phyloP scores from a whole-genome alignment of 1,140 invertebrate genomes.

The Lepidurus arcticus region DNA sequence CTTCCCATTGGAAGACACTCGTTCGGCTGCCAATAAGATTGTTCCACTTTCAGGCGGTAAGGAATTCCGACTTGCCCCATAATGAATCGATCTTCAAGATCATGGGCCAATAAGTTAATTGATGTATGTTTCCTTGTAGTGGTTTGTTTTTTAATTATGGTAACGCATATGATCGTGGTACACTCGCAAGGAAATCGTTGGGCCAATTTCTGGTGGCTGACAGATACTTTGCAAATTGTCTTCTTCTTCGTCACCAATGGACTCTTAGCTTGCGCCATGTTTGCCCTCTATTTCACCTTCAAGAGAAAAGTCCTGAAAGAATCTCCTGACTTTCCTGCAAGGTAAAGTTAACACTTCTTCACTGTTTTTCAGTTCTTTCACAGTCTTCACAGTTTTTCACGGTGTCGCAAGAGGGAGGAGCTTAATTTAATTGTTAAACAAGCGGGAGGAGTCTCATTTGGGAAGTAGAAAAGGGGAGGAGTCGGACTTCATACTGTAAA shows the following conservation, averaged over 20 bases:
- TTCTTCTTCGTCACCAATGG: neutral
- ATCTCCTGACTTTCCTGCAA: neutral
- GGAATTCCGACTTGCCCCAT: neutral
- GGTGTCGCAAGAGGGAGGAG: too few species aligned
- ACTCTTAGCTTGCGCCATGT: neutral
- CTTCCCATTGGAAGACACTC: slow-evolving; percentile 8
- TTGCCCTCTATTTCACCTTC: neutral
- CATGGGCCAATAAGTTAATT: neutral
- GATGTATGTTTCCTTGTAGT: neutral
- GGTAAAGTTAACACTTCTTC: neutral
- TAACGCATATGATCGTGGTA: neutral
- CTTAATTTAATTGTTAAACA: too few species aligned
- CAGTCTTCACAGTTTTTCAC: too few species aligned
- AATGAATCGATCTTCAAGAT: neutral
- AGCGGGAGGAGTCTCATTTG: too few species aligned
- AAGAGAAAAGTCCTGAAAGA: neutral
- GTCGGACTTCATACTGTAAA: too few species aligned
- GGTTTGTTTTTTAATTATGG: neutral
- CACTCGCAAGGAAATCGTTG: neutral
- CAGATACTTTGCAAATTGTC: slow-evolving; percentile 6
- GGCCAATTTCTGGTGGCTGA: neutral
- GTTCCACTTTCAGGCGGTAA: neutral
- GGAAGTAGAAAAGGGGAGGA: too few species aligned
- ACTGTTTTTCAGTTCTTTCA: too few species aligned
- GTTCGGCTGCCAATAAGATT: neutral